A percentile compares a stretch with the other conserved stretches of the same genome.
Evolutionary conservation across 2,113 vertebrate species (phyloP).

Genomic region (Marcusenius ussheri): DNA sequence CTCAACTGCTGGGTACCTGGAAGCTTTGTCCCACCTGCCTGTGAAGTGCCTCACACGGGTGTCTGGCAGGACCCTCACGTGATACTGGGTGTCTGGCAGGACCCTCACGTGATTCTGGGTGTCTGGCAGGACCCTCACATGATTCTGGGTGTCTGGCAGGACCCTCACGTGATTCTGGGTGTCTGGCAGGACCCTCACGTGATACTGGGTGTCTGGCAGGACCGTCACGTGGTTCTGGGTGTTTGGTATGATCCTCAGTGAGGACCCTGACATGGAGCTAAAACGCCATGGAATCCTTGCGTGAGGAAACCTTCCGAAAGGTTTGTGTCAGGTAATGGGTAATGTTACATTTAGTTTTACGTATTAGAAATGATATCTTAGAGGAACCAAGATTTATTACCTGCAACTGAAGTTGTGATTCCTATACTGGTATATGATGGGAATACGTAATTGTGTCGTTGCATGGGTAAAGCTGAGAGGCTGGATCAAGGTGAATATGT

Average conservation of each 20-base stretch:
- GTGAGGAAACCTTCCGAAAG: not conserved
- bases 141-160: not conserved
- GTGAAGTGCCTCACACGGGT: not conserved
- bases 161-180: not conserved
- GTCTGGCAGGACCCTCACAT: not conserved
- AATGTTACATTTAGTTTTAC: not conserved
- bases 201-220: not conserved
- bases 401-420: not conserved
- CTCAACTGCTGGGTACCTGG: conserved; percentile 47
- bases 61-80: not conserved
- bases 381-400: not conserved
- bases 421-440: not conserved
- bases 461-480: not conserved
- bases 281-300: too few relatives aligned
- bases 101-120: not conserved
- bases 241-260: not conserved
- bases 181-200: not conserved
- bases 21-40: conserved; percentile 51
- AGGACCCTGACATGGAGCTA: not conserved
- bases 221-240: not conserved
- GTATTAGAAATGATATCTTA: not conserved
- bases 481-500: not conserved
- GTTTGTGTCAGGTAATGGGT: not conserved
- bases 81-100: not conserved
- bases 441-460: not conserved